Base-by-base conservation (phyloP, 2,797 vertebrate genomes). In the Falco rusticolus region DNA sequence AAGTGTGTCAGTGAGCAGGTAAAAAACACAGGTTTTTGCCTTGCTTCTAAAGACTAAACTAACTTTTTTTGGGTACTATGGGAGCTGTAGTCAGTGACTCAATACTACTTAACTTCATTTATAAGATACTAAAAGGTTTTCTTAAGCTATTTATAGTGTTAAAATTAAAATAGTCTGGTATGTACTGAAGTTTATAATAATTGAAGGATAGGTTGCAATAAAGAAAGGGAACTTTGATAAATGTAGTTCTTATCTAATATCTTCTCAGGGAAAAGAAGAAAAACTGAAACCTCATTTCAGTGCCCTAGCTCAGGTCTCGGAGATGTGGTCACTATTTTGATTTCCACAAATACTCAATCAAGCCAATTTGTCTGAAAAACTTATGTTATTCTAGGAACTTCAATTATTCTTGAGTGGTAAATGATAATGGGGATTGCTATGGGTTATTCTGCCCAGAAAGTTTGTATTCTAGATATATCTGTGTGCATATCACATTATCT, bases 401-500 rank as follows among this genome's bases (percentile, higher is more conserved):
- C 4, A 54, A 29, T 7, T 47, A 4, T 11, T 43, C 2, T 51
- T 47, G 11, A 47, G 21, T 53, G 28, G 26, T 69, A 43, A 57
- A 50, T 47, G 3, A 21, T 26, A 53, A 41, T 6, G 56, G 70
- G 8, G 12, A 22, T 22, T 8, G 1, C 12, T 45, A 33, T 26
- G 21, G 15, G 34, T 50, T 37, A 11, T 63, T 91, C 83, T 41
- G 18, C 13, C 4, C 4, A 15, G 25, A n/a, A 66, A 24, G 9
- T 29, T 48, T 2, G 1, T 56, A 5, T 59, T 91, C 43, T 50
- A 76, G 14, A 16, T 16, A 18, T 0, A 6, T 12, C 12, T 54
- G 3, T 15, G 22, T 54, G 16, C 3, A 16, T 28, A 11, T 71
- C 11, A 5, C 1, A 2, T 2, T 26, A 3, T 5, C 26, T 48